Evolutionary conservation across 2,888 invertebrate genomes (phyloP), one percentile per base, ranked within the genome.

Genomic region (Trypoxylon attenuatum): DNA sequence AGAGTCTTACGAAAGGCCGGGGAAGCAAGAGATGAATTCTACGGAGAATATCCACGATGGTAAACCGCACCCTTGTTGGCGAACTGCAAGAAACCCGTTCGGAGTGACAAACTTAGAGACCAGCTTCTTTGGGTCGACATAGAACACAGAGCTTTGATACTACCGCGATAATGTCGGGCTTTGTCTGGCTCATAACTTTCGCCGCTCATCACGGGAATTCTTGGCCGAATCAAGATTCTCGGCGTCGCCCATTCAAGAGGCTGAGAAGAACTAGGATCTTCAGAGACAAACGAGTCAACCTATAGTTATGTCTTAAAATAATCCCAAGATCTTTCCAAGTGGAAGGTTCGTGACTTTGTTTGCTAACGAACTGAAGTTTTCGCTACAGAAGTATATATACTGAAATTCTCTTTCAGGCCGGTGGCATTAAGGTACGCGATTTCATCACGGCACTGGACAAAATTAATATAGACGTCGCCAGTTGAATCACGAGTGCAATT

Each of bases 161-260:
- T 58, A 64, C 64, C 69, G 69, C 73, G 82, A 82, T 82, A 81
- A 77, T 66, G 79, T 78, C 76, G 67, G 71, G 77, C 72, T 72
- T 73, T 71, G 54, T 67, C 66, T 65, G 66, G 66, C 78, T 75
- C 77, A 75, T 77, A 81, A 80, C 74, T 81, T 80, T 79, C 77
- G 77, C 78, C 61, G 69, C 57, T 69, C 69, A 65, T 75, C 71
- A 25, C 39, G 29, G 29, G 13, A 38, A 29, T 29, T 25, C 51
- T 25, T 3, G 39, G 33, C 18, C 33, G 51, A 55, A 27, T 51
- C 47, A 49, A 41, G 43, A 65, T 65, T 52, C 56, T 21, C 43
- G 25, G 21, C 60, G 39, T 59, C 47, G 56, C 66, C 61, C 66
- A 62, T 62, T 69, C 61, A 53, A 49, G 54, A 54, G 43, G 51